phyloP scores from a whole-genome alignment of 2,113 vertebrate genomes.

The Haemorhous mexicanus region DNA sequence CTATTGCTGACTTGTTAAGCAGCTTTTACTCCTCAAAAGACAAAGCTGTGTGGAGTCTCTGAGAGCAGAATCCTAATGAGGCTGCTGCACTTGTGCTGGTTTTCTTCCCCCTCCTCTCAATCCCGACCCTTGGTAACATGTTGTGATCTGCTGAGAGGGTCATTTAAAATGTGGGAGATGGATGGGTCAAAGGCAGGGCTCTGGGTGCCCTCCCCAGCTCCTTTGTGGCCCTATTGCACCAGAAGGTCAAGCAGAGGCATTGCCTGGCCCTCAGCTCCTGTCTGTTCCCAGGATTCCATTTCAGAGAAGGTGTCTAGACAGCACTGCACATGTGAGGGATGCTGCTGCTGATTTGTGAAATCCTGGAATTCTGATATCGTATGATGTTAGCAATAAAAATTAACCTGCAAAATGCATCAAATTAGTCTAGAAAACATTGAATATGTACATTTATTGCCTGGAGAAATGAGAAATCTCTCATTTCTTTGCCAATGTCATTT shows the following conservation, averaged over 20 bases:
- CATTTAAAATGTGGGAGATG: not conserved
- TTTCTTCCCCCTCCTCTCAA: not conserved
- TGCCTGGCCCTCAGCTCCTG: not conserved
- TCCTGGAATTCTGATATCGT: not conserved
- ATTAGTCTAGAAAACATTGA: not conserved
- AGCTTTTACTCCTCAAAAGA: slow-evolving; percentile 41
- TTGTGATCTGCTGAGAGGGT: not conserved
- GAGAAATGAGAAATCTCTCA: not conserved
- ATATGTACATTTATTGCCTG: not conserved
- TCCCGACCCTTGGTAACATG: not conserved
- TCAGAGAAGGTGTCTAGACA: not conserved
- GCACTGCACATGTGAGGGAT: not conserved
- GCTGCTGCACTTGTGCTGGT: not conserved
- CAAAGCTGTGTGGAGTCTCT: slow-evolving; percentile 31
- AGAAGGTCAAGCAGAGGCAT: not conserved
- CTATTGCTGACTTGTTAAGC: slow-evolving; percentile 48
- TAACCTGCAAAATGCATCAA: not conserved
- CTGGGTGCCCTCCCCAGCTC: not conserved
- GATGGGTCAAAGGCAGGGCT: not conserved
- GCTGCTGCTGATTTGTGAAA: not conserved
- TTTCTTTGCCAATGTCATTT: not conserved
- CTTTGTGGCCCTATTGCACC: not conserved
- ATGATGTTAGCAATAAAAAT: not conserved
- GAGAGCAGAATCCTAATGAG: slow-evolving; percentile 49
- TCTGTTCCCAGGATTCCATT: accelerated